Evolutionary conservation across 2,797 vertebrate species (phyloP).

Genomic region (Xenopus petersii): DNA sequence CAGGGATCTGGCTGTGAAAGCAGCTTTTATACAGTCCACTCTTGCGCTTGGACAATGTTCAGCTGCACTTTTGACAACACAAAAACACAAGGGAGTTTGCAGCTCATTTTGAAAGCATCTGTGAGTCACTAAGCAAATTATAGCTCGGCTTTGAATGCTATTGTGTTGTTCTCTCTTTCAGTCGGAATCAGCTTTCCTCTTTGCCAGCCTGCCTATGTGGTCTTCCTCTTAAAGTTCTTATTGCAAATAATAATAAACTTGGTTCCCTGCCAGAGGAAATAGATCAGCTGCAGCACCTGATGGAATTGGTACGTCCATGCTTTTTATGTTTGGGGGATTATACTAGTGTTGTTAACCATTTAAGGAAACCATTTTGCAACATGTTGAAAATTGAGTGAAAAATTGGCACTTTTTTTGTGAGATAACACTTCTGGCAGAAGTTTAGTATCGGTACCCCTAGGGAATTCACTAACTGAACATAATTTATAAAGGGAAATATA

Average conservation of each 20-base stretch:
- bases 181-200: constrained; percentile 88
- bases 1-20: constrained; percentile 38
- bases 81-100: constrained; percentile 22
- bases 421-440: no score
- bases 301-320: constrained; percentile 84
- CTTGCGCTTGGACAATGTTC: constrained; percentile 20
- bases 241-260: constrained; percentile 96
- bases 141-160: constrained; percentile 15
- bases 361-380: no score
- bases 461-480: no score
- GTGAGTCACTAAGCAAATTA: constrained; percentile 40
- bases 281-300: constrained; percentile 84
- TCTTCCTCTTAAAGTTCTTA: constrained; percentile 91
- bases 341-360: no score
- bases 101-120: constrained; percentile 30
- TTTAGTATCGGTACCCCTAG: no score
- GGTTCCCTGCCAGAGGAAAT: constrained; percentile 87
- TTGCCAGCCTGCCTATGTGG: constrained; percentile 87
- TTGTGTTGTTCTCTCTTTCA: constrained; percentile 62
- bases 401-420: background rate
- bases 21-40: constrained; percentile 4
- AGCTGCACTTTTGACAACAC: constrained; percentile 36
- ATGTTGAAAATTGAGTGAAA: constrained; percentile 14
- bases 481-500: no score
- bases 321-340: no score